phyloP scores from a whole-genome alignment of 2,797 vertebrate genomes.

The Ambastaia sidthimunki region DNA sequence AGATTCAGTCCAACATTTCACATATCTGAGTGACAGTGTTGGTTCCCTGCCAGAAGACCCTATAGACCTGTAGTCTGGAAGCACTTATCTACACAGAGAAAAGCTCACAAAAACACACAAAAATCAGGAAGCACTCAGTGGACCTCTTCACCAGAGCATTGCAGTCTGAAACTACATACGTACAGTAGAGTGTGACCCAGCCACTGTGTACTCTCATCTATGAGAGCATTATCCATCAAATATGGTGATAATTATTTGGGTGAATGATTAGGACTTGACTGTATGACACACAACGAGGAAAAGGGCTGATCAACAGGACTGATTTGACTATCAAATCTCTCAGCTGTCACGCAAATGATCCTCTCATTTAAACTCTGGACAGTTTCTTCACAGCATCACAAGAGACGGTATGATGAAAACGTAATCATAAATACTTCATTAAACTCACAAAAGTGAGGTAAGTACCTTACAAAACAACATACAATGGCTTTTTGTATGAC shows the following conservation, averaged over 20 bases:
- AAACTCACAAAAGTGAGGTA: not conserved
- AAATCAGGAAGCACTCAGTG: slow-evolving; percentile 3
- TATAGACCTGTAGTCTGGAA: not conserved
- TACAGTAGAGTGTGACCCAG: not conserved
- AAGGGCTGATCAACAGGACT: slow-evolving; percentile 29
- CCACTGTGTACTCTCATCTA: too few species aligned
- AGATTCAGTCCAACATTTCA: not conserved
- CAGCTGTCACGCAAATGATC: slow-evolving; percentile 37
- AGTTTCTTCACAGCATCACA: slow-evolving; percentile 14
- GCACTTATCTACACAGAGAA: not conserved
- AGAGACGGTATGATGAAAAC: slow-evolving; percentile 11
- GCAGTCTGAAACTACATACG: slow-evolving; percentile 23
- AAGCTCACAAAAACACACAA: not conserved
- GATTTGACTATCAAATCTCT: slow-evolving; percentile 46
- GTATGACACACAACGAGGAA: not conserved
- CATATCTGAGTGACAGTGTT: not conserved
- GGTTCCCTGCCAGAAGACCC: not conserved
- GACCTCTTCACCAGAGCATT: slow-evolving; percentile 10
- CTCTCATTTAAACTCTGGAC: slow-evolving; percentile 2
- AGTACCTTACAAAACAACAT: not conserved
- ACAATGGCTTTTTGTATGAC: not conserved
- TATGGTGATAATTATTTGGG: slow-evolving; percentile 8
- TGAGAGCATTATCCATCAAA: not conserved
- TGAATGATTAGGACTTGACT: slow-evolving; percentile 18
- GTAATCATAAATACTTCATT: not conserved